A percentile compares a stretch with the other conserved stretches of the same genome.
phyloP scores from a whole-genome alignment of 2,113 vertebrate species.

The Ammospiza nelsoni region DNA sequence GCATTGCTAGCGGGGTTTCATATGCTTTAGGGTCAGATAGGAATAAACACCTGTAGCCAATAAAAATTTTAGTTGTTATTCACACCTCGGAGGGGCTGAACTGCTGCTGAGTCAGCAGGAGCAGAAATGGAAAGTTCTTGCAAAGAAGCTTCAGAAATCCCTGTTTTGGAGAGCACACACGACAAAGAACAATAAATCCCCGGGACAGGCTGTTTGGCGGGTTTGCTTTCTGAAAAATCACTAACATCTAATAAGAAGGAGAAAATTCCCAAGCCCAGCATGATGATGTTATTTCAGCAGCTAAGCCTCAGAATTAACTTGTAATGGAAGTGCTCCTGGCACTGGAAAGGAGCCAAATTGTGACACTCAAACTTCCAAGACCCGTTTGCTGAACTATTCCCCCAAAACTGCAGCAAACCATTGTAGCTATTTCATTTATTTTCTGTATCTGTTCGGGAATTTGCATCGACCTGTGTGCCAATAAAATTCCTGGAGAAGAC shows the following conservation, averaged over 20 bases:
- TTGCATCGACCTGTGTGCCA: rapidly evolving
- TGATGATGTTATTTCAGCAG: not conserved
- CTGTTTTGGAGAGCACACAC: not conserved
- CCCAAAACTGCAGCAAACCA: not conserved
- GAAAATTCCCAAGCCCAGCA: not conserved
- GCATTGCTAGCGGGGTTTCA: not conserved
- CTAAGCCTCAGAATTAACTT: constrained; percentile 17
- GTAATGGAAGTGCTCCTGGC: not conserved
- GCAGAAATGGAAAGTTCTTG: not conserved
- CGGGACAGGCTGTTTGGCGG: rapidly evolving
- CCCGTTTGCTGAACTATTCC: not conserved
- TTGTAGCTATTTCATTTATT: not conserved
- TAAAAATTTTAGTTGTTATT: not conserved
- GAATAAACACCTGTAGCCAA: constrained; percentile 43
- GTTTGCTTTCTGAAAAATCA: not conserved
- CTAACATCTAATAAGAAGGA: not conserved
- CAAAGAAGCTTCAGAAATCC: not conserved
- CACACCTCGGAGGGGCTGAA: not conserved
- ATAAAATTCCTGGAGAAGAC: not conserved
- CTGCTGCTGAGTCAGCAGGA: constrained; percentile 34
- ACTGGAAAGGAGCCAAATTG: not conserved
- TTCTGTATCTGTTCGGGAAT: not conserved
- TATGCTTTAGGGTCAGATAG: constrained; percentile 19
- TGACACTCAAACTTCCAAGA: not conserved
- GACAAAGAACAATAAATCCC: not conserved